Conservation (phyloP, 2,888 invertebrate species). For the Xiphydria camelus region DNA sequence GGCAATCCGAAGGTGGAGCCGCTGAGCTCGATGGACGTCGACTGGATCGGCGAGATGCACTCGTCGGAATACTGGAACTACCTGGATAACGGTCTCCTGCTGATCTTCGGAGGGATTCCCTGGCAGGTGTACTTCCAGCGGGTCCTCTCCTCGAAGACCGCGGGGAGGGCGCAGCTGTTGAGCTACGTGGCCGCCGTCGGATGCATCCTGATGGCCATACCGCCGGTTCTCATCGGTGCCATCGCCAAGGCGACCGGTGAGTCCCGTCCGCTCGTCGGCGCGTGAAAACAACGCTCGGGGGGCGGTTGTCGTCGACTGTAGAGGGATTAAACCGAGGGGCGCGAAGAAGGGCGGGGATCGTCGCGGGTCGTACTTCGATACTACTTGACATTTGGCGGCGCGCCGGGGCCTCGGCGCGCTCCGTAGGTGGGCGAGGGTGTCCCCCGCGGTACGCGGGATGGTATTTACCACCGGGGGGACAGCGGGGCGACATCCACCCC, state of each 20-base stretch:
- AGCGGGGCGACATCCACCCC: slow-evolving; percentile 8
- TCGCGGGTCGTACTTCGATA: slow-evolving; percentile 4
- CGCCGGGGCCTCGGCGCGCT: too few species aligned
- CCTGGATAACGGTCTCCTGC: slow-evolving; percentile 83
- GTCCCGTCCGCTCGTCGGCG: slow-evolving; percentile 33
- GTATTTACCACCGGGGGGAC: slow-evolving; percentile 1
- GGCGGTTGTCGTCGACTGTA: slow-evolving; percentile 8
- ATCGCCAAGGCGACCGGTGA: slow-evolving; percentile 93
- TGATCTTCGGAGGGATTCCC: slow-evolving; percentile 95
- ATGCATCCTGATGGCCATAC: slow-evolving; percentile 96
- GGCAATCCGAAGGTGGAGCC: slow-evolving; percentile 82
- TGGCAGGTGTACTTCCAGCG: slow-evolving; percentile 99
- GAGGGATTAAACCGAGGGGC: slow-evolving; percentile 10
- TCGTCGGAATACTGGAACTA: slow-evolving; percentile 78
- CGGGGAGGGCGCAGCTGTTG: slow-evolving; percentile 87
- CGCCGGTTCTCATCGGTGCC: slow-evolving; percentile 95
- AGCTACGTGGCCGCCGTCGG: slow-evolving; percentile 96
- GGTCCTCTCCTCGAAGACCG: slow-evolving; percentile 94
- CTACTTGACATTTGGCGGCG: slow-evolving; percentile 52
- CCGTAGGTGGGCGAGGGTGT: too few species aligned
- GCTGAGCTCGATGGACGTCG: slow-evolving; percentile 79
- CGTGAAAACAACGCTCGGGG: slow-evolving; percentile 1
- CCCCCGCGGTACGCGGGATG: slow-evolving; percentile 1
- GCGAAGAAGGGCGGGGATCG: slow-evolving; percentile 1
- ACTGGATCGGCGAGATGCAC: slow-evolving; percentile 85